Percentiles rank a stretch among this genome's conserved stretches.
phyloP scores from a whole-genome alignment of 2,797 vertebrate species.

The Myotis myotis region DNA sequence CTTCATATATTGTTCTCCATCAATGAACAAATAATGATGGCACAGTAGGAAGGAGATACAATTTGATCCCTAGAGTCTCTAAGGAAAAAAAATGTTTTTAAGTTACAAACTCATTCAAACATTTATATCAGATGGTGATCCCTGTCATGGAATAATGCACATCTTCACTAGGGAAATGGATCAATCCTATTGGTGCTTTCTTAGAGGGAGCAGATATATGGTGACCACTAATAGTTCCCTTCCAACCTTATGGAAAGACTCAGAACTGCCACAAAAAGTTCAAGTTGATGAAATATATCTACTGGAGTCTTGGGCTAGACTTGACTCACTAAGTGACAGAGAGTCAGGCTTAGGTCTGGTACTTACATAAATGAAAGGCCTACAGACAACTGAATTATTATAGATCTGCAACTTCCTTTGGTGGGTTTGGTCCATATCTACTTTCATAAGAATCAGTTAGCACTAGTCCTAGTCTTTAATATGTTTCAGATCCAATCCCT shows the following conservation, averaged over 20 bases:
- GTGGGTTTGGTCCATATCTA: neutral
- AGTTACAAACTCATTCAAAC: neutral
- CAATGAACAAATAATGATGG: neutral
- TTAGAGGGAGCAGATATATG: neutral
- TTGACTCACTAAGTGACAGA: neutral
- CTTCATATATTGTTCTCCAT: neutral
- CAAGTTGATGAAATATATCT: neutral
- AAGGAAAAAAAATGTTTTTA: neutral
- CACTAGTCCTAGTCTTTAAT: neutral
- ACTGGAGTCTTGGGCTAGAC: neutral
- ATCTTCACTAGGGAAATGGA: neutral
- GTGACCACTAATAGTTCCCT: neutral
- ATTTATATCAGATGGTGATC: too few species aligned
- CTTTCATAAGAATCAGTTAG: neutral
- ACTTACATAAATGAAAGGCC: neutral
- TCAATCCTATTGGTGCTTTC: neutral
- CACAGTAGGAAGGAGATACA: neutral
- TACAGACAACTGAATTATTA: neutral
- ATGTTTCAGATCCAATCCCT: neutral
- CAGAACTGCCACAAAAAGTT: neutral
- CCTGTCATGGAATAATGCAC: neutral
- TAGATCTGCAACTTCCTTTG: neutral
- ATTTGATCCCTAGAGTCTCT: neutral
- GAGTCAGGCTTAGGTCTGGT: neutral
- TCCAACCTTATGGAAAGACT: neutral